phyloP scores from a whole-genome alignment of 2,113 vertebrate species.

The Chlorodrepanis virens region DNA sequence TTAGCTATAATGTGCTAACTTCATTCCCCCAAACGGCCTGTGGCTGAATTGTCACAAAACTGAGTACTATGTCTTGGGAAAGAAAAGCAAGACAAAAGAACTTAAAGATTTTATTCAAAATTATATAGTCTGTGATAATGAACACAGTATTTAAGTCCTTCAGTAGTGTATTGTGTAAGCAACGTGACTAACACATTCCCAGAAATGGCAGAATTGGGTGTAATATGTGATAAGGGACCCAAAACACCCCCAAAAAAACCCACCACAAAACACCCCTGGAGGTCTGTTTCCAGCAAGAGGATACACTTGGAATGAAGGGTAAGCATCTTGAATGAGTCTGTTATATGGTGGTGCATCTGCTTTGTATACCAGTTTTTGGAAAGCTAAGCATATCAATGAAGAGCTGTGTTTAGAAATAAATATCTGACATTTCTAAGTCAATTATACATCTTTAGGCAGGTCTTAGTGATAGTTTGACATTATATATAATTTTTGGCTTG shows the following conservation, averaged over 20 bases:
- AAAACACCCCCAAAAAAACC: accelerated
- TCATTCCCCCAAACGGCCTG: background rate
- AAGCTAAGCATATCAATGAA: background rate
- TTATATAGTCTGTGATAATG: background rate
- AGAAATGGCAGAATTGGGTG: background rate
- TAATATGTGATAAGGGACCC: background rate
- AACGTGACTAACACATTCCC: background rate
- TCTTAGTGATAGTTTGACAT: background rate
- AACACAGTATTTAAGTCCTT: background rate
- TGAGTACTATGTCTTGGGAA: background rate
- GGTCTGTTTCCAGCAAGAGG: background rate
- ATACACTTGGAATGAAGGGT: background rate
- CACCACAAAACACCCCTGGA: background rate
- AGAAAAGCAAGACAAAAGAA: background rate
- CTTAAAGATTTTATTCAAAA: background rate
- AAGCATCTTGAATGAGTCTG: background rate
- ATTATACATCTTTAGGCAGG: background rate
- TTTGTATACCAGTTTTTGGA: background rate
- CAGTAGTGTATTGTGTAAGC: background rate
- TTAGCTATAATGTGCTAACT: background rate
- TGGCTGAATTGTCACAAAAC: background rate
- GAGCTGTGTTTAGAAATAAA: background rate
- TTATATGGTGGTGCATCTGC: background rate
- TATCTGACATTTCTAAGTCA: background rate
- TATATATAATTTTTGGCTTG: background rate